Percentiles rank a stretch among this genome's conserved stretches.
Evolutionary conservation across 2,888 invertebrate species (phyloP).

Genomic region (Euplexia lucipara): DNA sequence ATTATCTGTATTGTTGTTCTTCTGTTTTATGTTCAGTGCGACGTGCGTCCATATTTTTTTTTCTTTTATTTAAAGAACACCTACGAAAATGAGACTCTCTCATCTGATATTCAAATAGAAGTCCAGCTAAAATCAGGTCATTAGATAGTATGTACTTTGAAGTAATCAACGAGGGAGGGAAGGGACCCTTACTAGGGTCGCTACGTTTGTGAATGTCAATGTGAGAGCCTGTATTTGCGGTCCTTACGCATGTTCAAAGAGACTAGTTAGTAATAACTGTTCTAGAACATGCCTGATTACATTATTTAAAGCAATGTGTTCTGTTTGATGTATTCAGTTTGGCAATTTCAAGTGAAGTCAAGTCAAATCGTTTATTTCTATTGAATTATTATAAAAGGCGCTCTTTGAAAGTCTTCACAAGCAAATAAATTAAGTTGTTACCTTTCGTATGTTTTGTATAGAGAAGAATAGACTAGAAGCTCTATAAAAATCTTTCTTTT

Average conservation of each 20-base stretch:
- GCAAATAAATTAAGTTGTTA: no score
- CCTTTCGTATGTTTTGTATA: no score
- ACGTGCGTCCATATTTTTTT: no score
- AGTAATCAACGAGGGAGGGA: conserved; percentile 26
- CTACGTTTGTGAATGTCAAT: conserved; percentile 45
- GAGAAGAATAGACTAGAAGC: no score
- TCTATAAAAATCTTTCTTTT: no score
- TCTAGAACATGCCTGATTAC: conserved; percentile 19
- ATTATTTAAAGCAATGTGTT: conserved; percentile 26
- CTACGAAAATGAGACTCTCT: no score
- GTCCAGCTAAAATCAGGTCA: conserved; percentile 20
- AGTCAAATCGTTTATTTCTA: no score
- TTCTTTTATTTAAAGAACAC: no score
- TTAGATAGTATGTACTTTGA: conserved; percentile 19
- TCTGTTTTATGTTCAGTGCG: no score
- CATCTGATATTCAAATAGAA: conserved; percentile 1
- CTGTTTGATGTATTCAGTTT: conserved; percentile 10
- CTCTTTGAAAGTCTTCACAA: no score
- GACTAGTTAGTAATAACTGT: conserved; percentile 32
- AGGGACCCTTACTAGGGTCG: conserved; percentile 17
- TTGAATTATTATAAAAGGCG: no score
- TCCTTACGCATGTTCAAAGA: conserved; percentile 38
- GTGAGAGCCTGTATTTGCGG: conserved; percentile 33
- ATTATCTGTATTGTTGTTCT: no score
- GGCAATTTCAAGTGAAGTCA: background rate